Percentiles rank a stretch among this genome's conserved stretches.
These are phyloP conservation scores for Zeugodacus cucurbitae DNA, from an alignment of 1,140 invertebrate species.

Conservation along the genomic window DNA sequence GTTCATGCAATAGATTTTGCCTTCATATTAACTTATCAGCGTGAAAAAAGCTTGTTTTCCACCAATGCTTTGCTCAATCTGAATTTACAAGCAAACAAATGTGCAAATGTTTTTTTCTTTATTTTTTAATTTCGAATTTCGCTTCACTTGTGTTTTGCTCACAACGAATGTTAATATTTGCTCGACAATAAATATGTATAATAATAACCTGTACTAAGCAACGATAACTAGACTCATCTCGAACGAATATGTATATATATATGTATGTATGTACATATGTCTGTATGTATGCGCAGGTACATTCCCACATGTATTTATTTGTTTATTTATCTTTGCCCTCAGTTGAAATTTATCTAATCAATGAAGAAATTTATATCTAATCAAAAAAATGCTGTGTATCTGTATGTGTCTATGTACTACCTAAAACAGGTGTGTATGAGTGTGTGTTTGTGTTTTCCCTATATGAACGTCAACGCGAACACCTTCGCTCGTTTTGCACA, in stretches of 20 bases:
- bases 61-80: neutral
- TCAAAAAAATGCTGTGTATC: too few species aligned
- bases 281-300: neutral
- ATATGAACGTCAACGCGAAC: neutral
- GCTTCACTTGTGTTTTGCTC: neutral
- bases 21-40: neutral
- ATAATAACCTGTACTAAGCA: neutral
- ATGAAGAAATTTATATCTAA: constrained; percentile 23
- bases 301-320: neutral
- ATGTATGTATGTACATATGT: neutral
- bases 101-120: neutral
- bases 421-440: neutral
- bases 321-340: neutral
- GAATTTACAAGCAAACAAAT: neutral
- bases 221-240: neutral
- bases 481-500: neutral
- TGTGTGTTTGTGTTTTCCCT: neutral
- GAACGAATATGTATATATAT: neutral
- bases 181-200: neutral
- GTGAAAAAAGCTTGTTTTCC: neutral
- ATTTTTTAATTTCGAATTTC: neutral
- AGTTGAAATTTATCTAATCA: constrained; percentile 23
- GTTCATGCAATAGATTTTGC: neutral
- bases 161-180: neutral
- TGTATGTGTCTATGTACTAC: neutral